Evolutionary conservation across 2,888 invertebrate species (phyloP).

Genomic region (Eristalinus sepulchralis): DNA sequence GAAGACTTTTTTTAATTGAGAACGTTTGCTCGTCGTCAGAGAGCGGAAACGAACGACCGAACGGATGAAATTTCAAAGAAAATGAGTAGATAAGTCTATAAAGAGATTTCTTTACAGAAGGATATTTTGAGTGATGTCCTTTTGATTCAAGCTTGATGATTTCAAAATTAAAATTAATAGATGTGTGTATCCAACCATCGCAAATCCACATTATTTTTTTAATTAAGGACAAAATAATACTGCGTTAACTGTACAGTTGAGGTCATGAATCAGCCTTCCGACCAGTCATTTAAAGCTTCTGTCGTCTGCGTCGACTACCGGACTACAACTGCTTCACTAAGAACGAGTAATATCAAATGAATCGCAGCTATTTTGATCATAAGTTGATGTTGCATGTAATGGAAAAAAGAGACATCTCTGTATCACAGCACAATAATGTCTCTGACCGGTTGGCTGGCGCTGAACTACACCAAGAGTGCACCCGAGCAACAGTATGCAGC

Average conservation of each 20-base stretch:
- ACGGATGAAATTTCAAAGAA: conserved; percentile 39
- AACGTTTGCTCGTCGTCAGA: conserved; percentile 18
- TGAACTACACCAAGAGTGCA: conserved; percentile 24
- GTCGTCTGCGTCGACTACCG: conserved; percentile 9
- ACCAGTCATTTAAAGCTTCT: conserved; percentile 42
- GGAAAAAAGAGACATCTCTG: conserved; percentile 20
- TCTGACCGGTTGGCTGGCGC: conserved; percentile 11
- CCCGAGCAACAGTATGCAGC: conserved; percentile 27
- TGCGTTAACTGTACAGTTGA: too few relatives aligned
- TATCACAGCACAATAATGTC: conserved; percentile 15
- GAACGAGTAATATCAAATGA: conserved; percentile 52
- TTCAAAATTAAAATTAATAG: too few relatives aligned
- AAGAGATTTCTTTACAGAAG: conserved; percentile 50
- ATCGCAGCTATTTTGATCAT: conserved; percentile 59
- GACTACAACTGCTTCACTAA: conserved; percentile 32
- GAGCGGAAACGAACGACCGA: conserved; percentile 22
- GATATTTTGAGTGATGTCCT: too few relatives aligned
- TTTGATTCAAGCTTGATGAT: too few relatives aligned
- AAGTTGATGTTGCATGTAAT: conserved; percentile 60
- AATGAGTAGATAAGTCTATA: conserved; percentile 60
- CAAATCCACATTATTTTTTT: too few relatives aligned
- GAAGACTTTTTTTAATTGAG: conserved; percentile 15
- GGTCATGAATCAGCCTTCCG: too few relatives aligned
- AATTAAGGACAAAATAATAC: too few relatives aligned
- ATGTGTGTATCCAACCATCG: too few relatives aligned